These are phyloP conservation scores for Propithecus deckenii DNA, from an alignment of 2,797 vertebrate genomes.

Conservation along the genomic window DNA sequence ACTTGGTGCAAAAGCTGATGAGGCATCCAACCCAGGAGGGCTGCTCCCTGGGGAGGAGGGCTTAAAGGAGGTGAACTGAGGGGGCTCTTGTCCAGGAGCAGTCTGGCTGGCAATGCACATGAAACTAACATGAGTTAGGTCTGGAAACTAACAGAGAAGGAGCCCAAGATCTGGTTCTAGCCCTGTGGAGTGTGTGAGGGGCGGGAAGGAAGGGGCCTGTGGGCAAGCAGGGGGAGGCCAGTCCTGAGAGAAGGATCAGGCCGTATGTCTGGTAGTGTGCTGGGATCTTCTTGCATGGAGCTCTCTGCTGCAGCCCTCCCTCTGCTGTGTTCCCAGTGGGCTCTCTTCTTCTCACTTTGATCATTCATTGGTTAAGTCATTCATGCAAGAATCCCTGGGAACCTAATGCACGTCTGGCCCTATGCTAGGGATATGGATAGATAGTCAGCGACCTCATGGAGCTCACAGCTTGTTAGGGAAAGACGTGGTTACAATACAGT, in stretches of 20 bases:
- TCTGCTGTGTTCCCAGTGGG: background rate
- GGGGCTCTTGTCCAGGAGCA: background rate
- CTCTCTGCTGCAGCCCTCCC: background rate
- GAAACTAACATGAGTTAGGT: constrained; percentile 63
- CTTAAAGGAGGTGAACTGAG: constrained; percentile 27
- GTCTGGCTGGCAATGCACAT: background rate
- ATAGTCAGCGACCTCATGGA: background rate
- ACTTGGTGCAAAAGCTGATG: background rate
- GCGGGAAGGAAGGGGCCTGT: rapidly evolving
- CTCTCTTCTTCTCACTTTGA: background rate
- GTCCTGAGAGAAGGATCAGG: background rate
- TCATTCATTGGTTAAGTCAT: background rate
- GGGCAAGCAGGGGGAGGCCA: background rate
- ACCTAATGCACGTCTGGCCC: background rate
- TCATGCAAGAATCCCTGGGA: background rate
- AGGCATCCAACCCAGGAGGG: background rate
- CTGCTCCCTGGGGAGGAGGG: background rate
- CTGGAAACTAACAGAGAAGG: constrained; percentile 22
- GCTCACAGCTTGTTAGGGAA: background rate
- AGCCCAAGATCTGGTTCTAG: background rate
- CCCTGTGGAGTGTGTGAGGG: too few species aligned
- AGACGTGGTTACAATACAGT: rapidly evolving
- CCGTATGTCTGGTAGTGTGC: background rate
- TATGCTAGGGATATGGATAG: background rate
- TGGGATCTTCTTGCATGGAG: background rate